These are phyloP conservation scores for Piscicola geometra DNA, from an alignment of 2,888 invertebrate species.

Conservation along the genomic window DNA sequence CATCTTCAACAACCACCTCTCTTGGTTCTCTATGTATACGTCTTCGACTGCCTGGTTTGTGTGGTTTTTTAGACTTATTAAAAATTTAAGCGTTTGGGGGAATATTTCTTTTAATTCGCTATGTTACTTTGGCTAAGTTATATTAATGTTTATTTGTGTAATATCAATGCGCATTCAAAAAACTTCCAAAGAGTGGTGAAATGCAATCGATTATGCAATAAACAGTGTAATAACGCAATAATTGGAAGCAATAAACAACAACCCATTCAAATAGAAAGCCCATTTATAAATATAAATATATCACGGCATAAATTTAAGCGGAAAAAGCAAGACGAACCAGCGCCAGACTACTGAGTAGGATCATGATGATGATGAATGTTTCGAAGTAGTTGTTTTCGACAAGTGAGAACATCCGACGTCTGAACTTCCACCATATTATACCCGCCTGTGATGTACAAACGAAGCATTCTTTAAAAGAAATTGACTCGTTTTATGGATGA, in stretches of 20 bases:
- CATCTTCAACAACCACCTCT: slow-evolving; percentile 76
- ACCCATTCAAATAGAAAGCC: not conserved
- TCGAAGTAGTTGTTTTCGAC: slow-evolving; percentile 99
- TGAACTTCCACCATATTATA: slow-evolving; percentile 86
- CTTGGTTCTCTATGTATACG: slow-evolving; percentile 46
- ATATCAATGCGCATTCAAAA: too few relatives aligned
- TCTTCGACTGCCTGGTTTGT: slow-evolving; percentile 32
- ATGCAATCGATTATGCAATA: too few relatives aligned
- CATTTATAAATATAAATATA: not conserved
- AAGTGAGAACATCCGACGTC: slow-evolving; percentile 87
- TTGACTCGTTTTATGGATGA: too few relatives aligned
- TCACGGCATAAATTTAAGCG: not conserved
- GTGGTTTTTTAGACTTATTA: too few relatives aligned
- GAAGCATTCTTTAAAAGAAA: too few relatives aligned
- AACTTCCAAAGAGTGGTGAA: too few relatives aligned
- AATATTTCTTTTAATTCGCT: too few relatives aligned
- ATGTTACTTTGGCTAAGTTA: too few relatives aligned
- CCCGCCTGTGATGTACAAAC: slow-evolving; percentile 88
- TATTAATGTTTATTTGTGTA: too few relatives aligned
- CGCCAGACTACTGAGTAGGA: slow-evolving; percentile 92
- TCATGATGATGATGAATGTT: slow-evolving; percentile 97
- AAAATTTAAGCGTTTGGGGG: too few relatives aligned
- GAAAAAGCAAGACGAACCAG: slow-evolving; percentile 65
- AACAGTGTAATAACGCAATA: too few relatives aligned
- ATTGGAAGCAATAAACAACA: too few relatives aligned